phyloP scores from a whole-genome alignment of 2,888 invertebrate species.

The Agonopterix alstromeriana region DNA sequence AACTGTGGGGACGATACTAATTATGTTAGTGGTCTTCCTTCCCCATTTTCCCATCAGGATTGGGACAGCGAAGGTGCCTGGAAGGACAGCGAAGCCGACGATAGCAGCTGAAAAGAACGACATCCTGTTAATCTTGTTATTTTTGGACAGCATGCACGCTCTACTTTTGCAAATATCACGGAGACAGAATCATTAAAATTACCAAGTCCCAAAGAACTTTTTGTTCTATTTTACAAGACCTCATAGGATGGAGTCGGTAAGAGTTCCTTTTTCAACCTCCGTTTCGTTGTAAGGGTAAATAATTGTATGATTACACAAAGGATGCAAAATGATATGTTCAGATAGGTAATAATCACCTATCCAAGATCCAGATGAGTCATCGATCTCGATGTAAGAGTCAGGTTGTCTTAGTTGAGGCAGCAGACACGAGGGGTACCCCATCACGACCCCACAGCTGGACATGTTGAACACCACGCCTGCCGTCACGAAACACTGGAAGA shows the following conservation, averaged over 20 bases:
- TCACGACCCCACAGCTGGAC: constrained; percentile 30
- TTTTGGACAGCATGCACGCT: no score
- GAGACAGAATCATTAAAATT: no score
- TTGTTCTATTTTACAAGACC: no score
- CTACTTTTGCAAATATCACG: no score
- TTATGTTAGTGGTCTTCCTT: constrained; percentile 63
- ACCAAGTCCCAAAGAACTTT: no score
- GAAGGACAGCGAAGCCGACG: constrained; percentile 39
- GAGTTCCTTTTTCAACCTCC: no score
- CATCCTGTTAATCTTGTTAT: no score
- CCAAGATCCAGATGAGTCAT: constrained; percentile 64
- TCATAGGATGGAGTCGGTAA: no score
- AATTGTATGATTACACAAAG: no score
- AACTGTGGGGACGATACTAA: constrained; percentile 57
- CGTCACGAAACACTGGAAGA: constrained; percentile 43
- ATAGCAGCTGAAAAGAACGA: constrained; percentile 19
- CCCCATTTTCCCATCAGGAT: constrained; percentile 72
- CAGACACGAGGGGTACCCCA: constrained; percentile 72
- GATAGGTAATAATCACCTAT: constrained; percentile 39
- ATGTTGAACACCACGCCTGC: constrained; percentile 41
- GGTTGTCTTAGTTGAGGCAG: constrained; percentile 62
- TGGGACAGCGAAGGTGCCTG: constrained; percentile 43
- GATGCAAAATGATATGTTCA: no score
- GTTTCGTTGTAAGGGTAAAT: no score
- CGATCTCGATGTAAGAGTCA: constrained; percentile 40